Percentiles rank a stretch among this genome's conserved stretches.
Conservation (phyloP, 2,797 vertebrate species). For the Chiloscyllium punctatum region DNA sequence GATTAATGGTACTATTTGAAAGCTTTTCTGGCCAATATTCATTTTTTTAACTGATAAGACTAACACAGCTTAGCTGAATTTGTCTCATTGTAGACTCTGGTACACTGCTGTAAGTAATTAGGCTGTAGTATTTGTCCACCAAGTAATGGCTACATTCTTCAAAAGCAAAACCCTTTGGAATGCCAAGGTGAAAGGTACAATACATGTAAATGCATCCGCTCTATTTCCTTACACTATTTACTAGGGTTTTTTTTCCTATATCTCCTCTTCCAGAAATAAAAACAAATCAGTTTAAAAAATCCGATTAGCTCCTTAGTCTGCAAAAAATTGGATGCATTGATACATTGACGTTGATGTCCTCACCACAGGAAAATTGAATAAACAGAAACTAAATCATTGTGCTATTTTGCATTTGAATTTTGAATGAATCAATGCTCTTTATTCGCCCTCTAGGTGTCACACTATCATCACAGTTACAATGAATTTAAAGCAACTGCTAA, state of each 20-base stretch:
- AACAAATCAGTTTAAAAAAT: not conserved
- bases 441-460: slow-evolving; percentile 16
- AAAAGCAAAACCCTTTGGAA: not conserved
- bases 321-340: not conserved
- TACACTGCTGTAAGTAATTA: not conserved
- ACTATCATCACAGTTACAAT: not conserved
- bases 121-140: not conserved
- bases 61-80: not conserved
- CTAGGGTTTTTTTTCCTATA: not conserved
- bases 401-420: not conserved
- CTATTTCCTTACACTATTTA: not conserved
- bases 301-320: not conserved
- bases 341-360: not conserved
- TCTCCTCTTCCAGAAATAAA: not conserved
- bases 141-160: not conserved
- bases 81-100: not conserved
- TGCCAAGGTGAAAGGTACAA: not conserved
- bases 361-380: not conserved
- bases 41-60: not conserved
- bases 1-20: not conserved
- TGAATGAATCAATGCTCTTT: not conserved
- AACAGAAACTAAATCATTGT: not conserved
- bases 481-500: not conserved
- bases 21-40: not conserved
- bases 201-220: not conserved